Evolutionary conservation across 2,113 vertebrate genomes (phyloP).

Genomic region (Oreochromis tanganicae): DNA sequence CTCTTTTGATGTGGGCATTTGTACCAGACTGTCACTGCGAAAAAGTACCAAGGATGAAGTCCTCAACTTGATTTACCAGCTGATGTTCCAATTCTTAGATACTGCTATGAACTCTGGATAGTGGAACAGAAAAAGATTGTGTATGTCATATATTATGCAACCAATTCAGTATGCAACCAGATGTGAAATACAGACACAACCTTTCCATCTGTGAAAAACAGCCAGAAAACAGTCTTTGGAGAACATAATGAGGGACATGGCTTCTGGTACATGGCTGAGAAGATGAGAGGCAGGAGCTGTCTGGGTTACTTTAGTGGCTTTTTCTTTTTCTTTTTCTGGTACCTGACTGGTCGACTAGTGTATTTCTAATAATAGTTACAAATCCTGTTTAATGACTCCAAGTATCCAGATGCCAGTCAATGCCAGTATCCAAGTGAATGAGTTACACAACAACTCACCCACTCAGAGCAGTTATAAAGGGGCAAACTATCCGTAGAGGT

Average conservation of each 20-base stretch:
- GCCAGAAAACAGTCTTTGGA: background rate
- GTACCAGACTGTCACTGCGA: background rate
- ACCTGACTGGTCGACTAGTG: background rate
- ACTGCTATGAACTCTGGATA: background rate
- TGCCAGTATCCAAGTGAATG: background rate
- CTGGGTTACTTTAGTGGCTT: background rate
- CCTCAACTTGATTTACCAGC: background rate
- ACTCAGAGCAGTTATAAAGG: background rate
- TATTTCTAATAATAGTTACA: background rate
- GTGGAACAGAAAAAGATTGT: background rate
- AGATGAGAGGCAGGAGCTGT: background rate
- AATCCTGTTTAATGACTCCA: background rate
- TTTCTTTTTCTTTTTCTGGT: background rate
- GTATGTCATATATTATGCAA: background rate
- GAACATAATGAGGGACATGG: background rate
- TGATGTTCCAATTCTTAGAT: background rate
- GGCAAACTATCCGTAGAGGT: background rate
- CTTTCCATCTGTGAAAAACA: background rate
- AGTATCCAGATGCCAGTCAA: background rate
- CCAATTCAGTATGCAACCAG: background rate
- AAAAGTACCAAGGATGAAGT: background rate
- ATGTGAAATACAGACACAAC: background rate
- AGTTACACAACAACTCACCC: background rate
- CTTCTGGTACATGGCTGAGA: background rate
- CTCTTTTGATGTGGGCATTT: background rate